These are phyloP conservation scores for Nudaria mundana DNA, from an alignment of 2,888 invertebrate species.

Conservation along the genomic window DNA sequence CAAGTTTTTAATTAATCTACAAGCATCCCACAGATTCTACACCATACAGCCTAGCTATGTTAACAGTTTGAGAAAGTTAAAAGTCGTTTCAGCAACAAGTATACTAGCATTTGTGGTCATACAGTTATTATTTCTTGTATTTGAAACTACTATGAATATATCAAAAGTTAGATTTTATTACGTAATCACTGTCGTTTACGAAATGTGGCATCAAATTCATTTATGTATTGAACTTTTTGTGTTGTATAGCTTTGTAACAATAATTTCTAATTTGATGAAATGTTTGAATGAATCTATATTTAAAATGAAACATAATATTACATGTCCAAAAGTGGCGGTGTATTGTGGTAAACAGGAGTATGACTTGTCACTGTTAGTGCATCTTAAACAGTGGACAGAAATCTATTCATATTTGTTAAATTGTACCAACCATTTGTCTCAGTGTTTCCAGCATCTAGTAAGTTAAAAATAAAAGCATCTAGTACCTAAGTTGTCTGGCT, in stretches of 20 bases:
- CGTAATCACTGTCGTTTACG: not conserved
- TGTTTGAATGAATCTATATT: conserved; percentile 3
- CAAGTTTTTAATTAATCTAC: not conserved
- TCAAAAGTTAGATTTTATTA: not conserved
- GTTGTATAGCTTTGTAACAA: not conserved
- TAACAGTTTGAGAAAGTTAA: not conserved
- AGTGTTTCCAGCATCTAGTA: conserved; percentile 1
- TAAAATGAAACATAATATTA: not conserved
- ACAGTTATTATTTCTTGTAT: not conserved
- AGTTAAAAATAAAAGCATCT: too few relatives aligned
- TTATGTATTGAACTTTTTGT: conserved; percentile 5
- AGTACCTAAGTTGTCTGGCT: too few relatives aligned
- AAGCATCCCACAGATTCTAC: not conserved
- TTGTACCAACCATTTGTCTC: conserved; percentile 7
- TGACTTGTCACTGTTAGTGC: not conserved
- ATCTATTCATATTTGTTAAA: conserved; percentile 7
- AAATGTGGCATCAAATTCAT: not conserved
- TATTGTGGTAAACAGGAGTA: not conserved
- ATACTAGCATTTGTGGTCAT: not conserved
- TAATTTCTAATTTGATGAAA: not conserved
- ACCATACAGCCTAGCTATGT: not conserved
- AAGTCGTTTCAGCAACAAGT: not conserved
- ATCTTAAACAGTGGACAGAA: not conserved
- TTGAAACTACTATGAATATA: not conserved
- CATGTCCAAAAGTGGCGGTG: not conserved